phyloP scores from a whole-genome alignment of 2,797 vertebrate genomes.

The Vespertilio murinus region DNA sequence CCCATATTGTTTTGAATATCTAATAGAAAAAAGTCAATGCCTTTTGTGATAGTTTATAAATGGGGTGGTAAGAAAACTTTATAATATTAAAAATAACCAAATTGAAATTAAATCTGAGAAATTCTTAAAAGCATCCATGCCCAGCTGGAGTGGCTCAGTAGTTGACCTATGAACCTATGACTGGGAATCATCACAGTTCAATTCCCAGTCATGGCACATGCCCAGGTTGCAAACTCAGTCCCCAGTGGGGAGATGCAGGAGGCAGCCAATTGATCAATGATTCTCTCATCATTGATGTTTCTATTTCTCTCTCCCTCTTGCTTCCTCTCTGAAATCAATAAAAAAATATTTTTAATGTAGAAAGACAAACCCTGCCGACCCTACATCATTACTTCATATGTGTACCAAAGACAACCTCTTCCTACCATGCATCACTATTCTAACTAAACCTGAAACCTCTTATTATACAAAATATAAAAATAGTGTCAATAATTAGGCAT shows the following conservation, averaged over 20 bases:
- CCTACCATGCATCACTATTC: neutral
- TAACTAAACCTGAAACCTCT: neutral
- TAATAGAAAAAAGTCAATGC: neutral
- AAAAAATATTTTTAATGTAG: neutral
- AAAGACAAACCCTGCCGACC: neutral
- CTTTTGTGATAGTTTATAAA: conserved; percentile 37
- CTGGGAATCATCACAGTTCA: too few species aligned
- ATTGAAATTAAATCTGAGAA: conserved; percentile 16
- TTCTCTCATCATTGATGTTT: too few species aligned
- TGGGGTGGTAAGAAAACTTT: neutral
- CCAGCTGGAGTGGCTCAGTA: too few species aligned
- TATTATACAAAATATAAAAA: neutral
- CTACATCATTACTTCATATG: neutral
- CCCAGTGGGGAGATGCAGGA: too few species aligned
- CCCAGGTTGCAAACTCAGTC: too few species aligned
- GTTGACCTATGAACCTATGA: too few species aligned
- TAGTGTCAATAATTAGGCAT: neutral
- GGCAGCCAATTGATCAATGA: too few species aligned
- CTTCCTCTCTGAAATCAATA: too few species aligned
- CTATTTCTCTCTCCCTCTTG: too few species aligned
- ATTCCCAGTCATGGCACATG: too few species aligned
- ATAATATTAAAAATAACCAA: neutral
- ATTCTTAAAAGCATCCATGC: neutral
- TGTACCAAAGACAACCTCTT: neutral
- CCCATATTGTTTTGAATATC: neutral